Conservation (phyloP, 2,888 invertebrate species). For the Drosophila stalkeri region DNA sequence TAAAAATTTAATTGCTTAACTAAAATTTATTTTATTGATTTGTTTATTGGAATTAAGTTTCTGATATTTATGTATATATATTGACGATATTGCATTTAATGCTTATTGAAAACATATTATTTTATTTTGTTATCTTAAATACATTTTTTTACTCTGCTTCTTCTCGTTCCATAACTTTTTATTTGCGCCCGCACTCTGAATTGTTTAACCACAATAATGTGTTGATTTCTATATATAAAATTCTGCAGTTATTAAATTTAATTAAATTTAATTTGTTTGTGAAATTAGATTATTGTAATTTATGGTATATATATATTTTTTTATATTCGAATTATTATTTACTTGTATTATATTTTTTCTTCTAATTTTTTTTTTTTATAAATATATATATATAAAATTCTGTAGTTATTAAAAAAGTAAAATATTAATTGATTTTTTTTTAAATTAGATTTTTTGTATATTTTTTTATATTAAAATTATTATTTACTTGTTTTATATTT, state of each 20-base stretch:
- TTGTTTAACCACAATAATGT: conserved; percentile 28
- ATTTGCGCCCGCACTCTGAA: conserved; percentile 35
- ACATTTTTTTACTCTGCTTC: not conserved
- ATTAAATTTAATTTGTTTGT: not conserved
- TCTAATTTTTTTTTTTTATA: too few species aligned
- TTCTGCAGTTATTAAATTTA: not conserved
- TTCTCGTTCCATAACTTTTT: not conserved
- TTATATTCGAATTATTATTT: too few species aligned
- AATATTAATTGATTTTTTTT: too few species aligned
- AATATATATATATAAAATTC: not conserved
- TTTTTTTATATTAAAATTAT: too few species aligned
- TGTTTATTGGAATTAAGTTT: conserved; percentile 6
- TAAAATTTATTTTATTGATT: conserved; percentile 17
- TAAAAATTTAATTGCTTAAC: not conserved
- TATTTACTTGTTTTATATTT: not conserved
- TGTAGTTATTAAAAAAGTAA: too few species aligned
- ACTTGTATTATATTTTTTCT: not conserved
- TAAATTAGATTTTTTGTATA: too few species aligned
- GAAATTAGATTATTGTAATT: too few species aligned
- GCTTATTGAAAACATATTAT: conserved; percentile 11
- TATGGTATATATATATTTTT: too few species aligned
- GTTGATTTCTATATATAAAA: conserved; percentile 24
- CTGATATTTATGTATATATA: not conserved
- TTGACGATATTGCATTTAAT: not conserved
- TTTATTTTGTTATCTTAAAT: conserved; percentile 31